These are phyloP conservation scores for Myotis myotis DNA, from an alignment of 2,797 vertebrate genomes.

Conservation along the genomic window DNA sequence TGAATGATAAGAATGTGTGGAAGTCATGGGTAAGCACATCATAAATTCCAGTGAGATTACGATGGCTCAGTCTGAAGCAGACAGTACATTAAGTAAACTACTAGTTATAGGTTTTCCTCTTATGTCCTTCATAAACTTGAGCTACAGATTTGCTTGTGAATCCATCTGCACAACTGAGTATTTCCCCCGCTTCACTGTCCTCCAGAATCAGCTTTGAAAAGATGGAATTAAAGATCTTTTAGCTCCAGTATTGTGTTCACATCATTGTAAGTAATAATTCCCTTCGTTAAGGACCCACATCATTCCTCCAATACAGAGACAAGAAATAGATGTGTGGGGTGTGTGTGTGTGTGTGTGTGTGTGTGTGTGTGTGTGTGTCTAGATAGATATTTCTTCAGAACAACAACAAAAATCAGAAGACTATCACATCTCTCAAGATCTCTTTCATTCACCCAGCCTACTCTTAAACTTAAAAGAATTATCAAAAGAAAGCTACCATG, in stretches of 20 bases:
- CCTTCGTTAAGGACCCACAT: background rate
- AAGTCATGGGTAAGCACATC: background rate
- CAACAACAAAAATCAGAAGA: background rate
- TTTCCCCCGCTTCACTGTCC: background rate
- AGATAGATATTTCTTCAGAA: background rate
- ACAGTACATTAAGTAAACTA: background rate
- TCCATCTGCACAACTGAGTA: background rate
- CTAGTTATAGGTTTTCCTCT: background rate
- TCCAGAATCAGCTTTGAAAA: slow-evolving; percentile 45
- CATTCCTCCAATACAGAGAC: background rate
- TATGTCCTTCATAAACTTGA: background rate
- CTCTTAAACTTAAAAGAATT: background rate
- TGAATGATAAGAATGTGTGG: background rate
- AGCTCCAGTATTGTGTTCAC: background rate
- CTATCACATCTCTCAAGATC: background rate
- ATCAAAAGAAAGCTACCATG: background rate
- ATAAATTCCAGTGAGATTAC: background rate
- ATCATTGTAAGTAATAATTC: background rate
- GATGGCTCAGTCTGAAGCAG: background rate
- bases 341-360: background rate
- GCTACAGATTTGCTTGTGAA: background rate
- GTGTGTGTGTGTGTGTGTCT: background rate
- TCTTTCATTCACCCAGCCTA: background rate
- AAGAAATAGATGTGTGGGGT: background rate
- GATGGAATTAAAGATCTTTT: slow-evolving; percentile 4